phyloP scores from a whole-genome alignment of 2,797 vertebrate species.

The Graptemys geographica region DNA sequence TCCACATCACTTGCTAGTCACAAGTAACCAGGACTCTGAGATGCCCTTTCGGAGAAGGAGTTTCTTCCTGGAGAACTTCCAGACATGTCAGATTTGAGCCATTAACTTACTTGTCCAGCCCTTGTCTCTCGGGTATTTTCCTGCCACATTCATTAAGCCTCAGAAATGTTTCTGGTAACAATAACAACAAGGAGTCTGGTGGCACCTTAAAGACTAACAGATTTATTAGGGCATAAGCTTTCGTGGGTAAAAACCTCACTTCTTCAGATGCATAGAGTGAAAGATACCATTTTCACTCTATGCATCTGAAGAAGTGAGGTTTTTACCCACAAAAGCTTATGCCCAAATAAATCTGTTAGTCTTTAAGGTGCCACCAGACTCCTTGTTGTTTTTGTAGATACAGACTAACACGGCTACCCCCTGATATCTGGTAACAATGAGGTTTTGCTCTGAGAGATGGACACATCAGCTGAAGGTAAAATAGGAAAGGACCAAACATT shows the following conservation, averaged over 20 bases:
- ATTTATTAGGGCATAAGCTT: too few species aligned
- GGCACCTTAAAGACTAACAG: too few species aligned
- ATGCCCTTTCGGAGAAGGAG: conserved; percentile 23
- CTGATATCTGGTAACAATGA: neutral
- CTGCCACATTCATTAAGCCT: neutral
- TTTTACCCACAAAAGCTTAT: too few species aligned
- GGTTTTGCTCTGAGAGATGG: neutral
- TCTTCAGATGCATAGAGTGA: too few species aligned
- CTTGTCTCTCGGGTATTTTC: neutral
- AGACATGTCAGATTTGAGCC: conserved; percentile 11
- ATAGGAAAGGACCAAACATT: neutral
- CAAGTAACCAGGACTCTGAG: conserved; percentile 61
- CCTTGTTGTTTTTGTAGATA: too few species aligned
- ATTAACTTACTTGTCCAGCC: neutral
- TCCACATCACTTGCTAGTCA: conserved; percentile 58
- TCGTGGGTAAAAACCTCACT: too few species aligned
- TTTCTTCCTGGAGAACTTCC: conserved; percentile 51
- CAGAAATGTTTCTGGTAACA: neutral
- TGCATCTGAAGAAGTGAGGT: too few species aligned
- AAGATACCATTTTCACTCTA: too few species aligned
- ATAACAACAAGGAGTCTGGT: neutral
- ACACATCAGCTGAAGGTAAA: neutral
- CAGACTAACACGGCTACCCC: too few species aligned
- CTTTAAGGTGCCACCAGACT: too few species aligned
- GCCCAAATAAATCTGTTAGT: too few species aligned